These are phyloP conservation scores for Pangasius mekongensis DNA, from an alignment of 2,797 vertebrate genomes.

Conservation along the genomic window DNA sequence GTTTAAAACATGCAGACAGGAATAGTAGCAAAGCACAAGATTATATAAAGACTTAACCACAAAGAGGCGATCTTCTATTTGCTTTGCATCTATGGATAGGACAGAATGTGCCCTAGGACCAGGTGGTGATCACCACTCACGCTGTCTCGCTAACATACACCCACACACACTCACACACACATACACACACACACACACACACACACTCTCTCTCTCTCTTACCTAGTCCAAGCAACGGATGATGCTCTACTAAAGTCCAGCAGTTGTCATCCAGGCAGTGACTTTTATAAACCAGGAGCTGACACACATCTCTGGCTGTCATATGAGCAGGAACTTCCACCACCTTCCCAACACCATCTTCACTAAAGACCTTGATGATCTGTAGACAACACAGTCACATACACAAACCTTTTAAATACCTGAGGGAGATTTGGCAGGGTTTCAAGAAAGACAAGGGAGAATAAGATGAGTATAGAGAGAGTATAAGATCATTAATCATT, in stretches of 20 bases:
- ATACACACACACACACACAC: conserved; percentile 31
- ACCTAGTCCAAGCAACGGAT: conserved; percentile 93
- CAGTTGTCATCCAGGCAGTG: conserved; percentile 96
- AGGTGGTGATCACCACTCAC: conserved; percentile 18
- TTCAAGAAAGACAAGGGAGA: neutral
- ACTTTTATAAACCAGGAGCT: conserved; percentile 94
- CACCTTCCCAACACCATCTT: conserved; percentile 94
- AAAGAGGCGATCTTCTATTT: conserved; percentile 39
- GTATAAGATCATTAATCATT: neutral
- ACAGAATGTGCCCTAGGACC: conserved; percentile 31
- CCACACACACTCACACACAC: conserved; percentile 35
- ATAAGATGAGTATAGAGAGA: neutral
- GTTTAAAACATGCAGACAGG: neutral
- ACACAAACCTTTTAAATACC: neutral
- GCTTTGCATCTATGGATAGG: neutral
- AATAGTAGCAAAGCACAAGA: neutral
- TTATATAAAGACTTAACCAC: neutral
- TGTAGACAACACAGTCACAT: conserved; percentile 62
- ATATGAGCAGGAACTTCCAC: conserved; percentile 95
- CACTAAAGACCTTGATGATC: conserved; percentile 95
- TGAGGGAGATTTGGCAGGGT: neutral
- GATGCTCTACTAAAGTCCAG: conserved; percentile 96
- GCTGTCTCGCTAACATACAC: conserved; percentile 53
- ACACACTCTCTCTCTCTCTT: conserved; percentile 56
- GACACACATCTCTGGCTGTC: conserved; percentile 94